These are phyloP conservation scores for Netelia melanura DNA, from an alignment of 2,888 invertebrate species.

Conservation along the genomic window DNA sequence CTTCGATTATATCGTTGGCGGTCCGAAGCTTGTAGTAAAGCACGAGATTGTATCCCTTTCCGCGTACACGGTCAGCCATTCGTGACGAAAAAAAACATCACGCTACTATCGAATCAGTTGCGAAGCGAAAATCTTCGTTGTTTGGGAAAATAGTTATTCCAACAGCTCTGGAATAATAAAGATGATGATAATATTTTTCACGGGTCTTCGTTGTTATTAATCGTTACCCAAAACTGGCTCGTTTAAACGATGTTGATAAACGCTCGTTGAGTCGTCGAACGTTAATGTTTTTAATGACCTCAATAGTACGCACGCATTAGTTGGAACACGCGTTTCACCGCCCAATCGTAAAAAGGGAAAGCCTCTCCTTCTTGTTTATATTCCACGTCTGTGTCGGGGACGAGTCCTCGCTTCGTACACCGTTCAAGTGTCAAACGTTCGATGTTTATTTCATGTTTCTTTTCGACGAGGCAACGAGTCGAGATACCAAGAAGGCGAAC, in stretches of 20 bases:
- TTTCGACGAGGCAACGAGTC: not conserved
- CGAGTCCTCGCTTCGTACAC: not conserved
- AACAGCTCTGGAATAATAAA: not conserved
- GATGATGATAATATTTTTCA: not conserved
- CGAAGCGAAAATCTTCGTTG: not conserved
- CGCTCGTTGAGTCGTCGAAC: not conserved
- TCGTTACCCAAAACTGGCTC: not conserved
- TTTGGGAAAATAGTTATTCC: not conserved
- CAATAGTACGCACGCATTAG: not conserved
- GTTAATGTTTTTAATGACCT: not conserved
- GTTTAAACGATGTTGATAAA: too few relatives aligned
- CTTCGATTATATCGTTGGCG: slow-evolving; percentile 17
- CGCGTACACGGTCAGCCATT: slow-evolving; percentile 15
- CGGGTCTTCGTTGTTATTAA: not conserved
- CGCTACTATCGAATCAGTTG: not conserved
- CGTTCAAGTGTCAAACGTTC: slow-evolving; percentile 13
- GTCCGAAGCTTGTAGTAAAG: slow-evolving; percentile 21
- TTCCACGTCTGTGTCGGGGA: not conserved
- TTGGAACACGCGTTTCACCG: not conserved
- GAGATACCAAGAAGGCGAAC: not conserved
- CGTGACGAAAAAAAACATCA: not conserved
- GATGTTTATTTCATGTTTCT: not conserved
- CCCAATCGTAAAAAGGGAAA: slow-evolving; percentile 33
- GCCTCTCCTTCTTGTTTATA: slow-evolving; percentile 7
- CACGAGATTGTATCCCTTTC: not conserved